These are phyloP conservation scores for Oconnorella tubifera DNA, from an alignment of 2,888 invertebrate species.

Conservation along the genomic window DNA sequence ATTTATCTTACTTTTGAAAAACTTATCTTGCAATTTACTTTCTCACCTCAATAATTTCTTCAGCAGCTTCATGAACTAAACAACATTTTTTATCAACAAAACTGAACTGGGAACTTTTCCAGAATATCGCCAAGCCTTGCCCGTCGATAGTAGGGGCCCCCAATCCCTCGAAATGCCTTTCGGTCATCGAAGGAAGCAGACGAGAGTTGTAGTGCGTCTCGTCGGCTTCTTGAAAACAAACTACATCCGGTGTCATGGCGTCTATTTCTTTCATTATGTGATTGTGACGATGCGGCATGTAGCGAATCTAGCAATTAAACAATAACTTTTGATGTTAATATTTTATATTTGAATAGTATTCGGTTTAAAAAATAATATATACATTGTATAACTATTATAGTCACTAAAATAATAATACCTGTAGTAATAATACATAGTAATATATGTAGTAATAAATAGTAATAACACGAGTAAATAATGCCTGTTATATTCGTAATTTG, in stretches of 20 bases:
- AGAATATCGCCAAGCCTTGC: slow-evolving; percentile 17
- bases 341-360: no score
- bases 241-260: background rate
- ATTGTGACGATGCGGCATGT: slow-evolving; percentile 9
- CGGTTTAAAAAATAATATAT: no score
- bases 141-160: background rate
- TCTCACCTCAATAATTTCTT: background rate
- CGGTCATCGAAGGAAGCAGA: slow-evolving; percentile 2
- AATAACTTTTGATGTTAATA: no score
- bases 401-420: no score
- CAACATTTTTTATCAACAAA: background rate
- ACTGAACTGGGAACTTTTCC: slow-evolving; percentile 6
- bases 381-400: no score
- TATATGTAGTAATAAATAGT: no score
- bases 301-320: no score
- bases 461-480: no score
- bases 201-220: slow-evolving; percentile 2
- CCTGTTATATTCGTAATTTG: no score
- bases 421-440: no score
- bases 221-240: slow-evolving; percentile 16
- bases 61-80: background rate
- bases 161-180: background rate
- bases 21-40: no score
- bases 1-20: no score
- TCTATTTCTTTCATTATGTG: slow-evolving; percentile 3